phyloP scores from a whole-genome alignment of 2,113 vertebrate species.

The Gallinago paraguaiae region DNA sequence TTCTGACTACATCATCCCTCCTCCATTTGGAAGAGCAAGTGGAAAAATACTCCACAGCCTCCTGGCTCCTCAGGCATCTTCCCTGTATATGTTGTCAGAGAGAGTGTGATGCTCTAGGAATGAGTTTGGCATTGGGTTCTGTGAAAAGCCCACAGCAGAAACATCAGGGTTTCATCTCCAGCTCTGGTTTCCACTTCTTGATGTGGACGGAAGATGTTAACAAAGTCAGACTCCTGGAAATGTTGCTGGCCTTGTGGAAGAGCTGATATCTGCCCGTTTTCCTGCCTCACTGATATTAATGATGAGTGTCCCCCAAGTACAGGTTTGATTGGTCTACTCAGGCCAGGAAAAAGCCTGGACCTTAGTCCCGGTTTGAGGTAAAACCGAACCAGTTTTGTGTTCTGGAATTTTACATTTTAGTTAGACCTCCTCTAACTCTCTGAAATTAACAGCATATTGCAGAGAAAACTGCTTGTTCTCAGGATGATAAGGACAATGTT shows the following conservation, averaged over 20 bases:
- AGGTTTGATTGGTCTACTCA: fast-evolving
- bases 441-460: no score
- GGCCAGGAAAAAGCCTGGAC: background rate
- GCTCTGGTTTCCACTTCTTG: background rate
- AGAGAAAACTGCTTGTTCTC: no score
- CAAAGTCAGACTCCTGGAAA: background rate
- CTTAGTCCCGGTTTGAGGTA: no score
- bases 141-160: background rate
- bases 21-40: background rate
- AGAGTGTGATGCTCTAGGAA: background rate
- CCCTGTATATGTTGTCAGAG: background rate
- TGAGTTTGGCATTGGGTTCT: background rate
- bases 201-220: background rate
- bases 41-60: background rate
- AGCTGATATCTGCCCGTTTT: background rate
- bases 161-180: background rate
- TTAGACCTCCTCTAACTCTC: no score
- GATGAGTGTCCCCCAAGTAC: background rate
- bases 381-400: no score
- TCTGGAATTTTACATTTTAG: no score
- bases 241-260: background rate
- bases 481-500: no score
- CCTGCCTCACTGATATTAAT: background rate
- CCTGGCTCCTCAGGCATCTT: background rate
- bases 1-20: background rate